Conservation (phyloP, 1,140 invertebrate genomes). For the Argopecten irradians region DNA sequence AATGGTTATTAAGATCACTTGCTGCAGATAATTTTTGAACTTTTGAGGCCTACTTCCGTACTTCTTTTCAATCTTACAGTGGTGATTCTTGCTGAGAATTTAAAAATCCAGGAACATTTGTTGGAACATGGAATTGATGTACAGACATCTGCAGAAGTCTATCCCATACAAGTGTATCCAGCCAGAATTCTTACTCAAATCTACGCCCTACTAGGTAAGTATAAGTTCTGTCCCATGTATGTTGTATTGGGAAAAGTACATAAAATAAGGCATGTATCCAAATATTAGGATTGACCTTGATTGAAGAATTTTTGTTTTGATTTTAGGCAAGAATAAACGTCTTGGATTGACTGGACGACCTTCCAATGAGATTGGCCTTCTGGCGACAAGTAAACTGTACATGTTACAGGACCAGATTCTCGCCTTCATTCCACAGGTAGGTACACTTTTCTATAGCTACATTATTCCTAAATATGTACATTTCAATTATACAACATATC, state of each 20-base stretch:
- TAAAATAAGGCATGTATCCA: too few species aligned
- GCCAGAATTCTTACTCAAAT: constrained; percentile 95
- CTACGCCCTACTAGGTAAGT: constrained; percentile 93
- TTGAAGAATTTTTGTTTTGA: constrained; percentile 28
- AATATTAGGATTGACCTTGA: too few species aligned
- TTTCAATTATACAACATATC: neutral
- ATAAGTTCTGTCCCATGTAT: neutral
- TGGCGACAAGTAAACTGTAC: constrained; percentile 99
- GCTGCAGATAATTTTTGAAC: too few species aligned
- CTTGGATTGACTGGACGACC: constrained; percentile 94
- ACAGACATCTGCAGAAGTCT: constrained; percentile 94
- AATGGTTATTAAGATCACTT: too few species aligned
- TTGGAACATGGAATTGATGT: constrained; percentile 93
- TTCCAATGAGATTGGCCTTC: constrained; percentile 95
- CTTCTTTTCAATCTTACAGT: constrained; percentile 79
- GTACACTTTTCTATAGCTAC: constrained; percentile 39
- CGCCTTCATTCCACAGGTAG: constrained; percentile 98
- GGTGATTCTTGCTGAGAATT: constrained; percentile 96
- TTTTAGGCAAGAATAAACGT: constrained; percentile 89
- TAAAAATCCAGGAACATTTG: constrained; percentile 91
- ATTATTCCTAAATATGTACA: neutral
- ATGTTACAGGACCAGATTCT: constrained; percentile 96
- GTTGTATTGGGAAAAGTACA: too few species aligned
- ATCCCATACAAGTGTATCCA: constrained; percentile 96
- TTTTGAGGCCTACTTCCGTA: too few species aligned